These are phyloP conservation scores for Temnothorax unifasciatus DNA, from an alignment of 2,888 invertebrate species.

Conservation along the genomic window DNA sequence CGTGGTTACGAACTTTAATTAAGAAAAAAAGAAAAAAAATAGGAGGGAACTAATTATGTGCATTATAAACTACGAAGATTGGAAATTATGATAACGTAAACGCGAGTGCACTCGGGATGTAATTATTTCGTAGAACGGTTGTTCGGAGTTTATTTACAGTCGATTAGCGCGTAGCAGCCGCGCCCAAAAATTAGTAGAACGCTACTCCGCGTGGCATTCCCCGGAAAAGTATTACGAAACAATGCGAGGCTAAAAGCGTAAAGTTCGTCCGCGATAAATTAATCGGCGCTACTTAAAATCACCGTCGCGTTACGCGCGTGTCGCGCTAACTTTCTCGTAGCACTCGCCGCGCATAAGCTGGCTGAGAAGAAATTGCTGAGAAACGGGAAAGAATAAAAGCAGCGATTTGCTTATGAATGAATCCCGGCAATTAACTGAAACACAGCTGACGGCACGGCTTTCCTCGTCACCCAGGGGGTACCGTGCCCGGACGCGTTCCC, in stretches of 20 bases:
- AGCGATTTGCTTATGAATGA: conserved; percentile 48
- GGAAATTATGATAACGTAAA: conserved; percentile 42
- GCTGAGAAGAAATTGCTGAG: conserved; percentile 27
- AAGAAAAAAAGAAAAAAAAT: conserved; percentile 5
- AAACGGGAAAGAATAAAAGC: conserved; percentile 19
- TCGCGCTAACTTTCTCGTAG: conserved; percentile 39
- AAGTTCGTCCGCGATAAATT: conserved; percentile 17
- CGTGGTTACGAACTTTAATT: conserved; percentile 29
- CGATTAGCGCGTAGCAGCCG: conserved; percentile 49
- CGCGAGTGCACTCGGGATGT: conserved; percentile 15
- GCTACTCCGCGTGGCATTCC: conserved; percentile 15
- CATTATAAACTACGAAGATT: conserved; percentile 42
- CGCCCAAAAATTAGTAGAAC: conserved; percentile 49
- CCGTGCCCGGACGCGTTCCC: conserved; percentile 85
- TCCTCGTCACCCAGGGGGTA: conserved; percentile 86
- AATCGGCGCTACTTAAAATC: conserved; percentile 19
- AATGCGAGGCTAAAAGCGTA: background rate
- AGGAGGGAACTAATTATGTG: conserved; percentile 27
- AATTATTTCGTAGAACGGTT: conserved; percentile 49
- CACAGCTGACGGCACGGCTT: conserved; percentile 80
- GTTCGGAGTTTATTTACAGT: conserved; percentile 38
- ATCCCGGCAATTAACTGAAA: conserved; percentile 45
- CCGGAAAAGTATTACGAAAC: conserved; percentile 29
- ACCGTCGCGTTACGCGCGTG: conserved; percentile 18
- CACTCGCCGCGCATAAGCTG: conserved; percentile 13